Evolutionary conservation across 1,140 invertebrate genomes (phyloP), one percentile per base, ranked within the genome.

Genomic region (Onthophagus taurus): DNA sequence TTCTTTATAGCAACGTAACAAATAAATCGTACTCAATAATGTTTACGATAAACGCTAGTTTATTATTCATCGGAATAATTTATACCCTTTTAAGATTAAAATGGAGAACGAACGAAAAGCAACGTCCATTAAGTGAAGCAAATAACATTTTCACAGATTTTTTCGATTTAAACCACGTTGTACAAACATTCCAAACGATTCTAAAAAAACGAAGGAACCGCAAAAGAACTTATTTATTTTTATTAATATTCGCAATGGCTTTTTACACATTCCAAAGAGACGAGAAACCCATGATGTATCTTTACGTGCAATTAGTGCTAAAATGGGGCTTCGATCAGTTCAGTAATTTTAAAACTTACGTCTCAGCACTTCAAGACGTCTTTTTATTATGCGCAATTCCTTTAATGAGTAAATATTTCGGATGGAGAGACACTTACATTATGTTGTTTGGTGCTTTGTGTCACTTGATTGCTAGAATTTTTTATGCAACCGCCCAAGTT

Each of bases 201-300:
- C 60, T 49, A 9, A 65, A 54, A 47, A 53, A 47, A 7, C 67
- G 83, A 20, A 37, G 58, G 0, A 64, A 70, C 3, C 69, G 74
- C 38, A 59, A 72, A 11, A 69, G 80, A 42, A 49, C 69, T n/a
- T 78, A 77, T 43, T 60, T 87, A 3, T 70, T 76, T 57, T 65
- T 83, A 5, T 52, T 85, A 1, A 66, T 86, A 2, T 47, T 80
- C 6, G 72, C 76, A 4, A 85, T 85, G 81, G 72, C 72, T 1
- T 65, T 85, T 8, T 87, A 86, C 53, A 81, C 81, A 30, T 85
- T 86, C 49, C 83, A 86, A 64, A 72, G 83, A 57, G 83, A 86
- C 54, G 84, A 87, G 54, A 78, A 74, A 41, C 69, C 66, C 4
- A 78, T 80, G 55, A 70, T 75, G 33, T 85, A 76, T 51, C 52